These are phyloP conservation scores for Crocidura indochinensis DNA, from an alignment of 2,797 vertebrate genomes.

Conservation along the genomic window DNA sequence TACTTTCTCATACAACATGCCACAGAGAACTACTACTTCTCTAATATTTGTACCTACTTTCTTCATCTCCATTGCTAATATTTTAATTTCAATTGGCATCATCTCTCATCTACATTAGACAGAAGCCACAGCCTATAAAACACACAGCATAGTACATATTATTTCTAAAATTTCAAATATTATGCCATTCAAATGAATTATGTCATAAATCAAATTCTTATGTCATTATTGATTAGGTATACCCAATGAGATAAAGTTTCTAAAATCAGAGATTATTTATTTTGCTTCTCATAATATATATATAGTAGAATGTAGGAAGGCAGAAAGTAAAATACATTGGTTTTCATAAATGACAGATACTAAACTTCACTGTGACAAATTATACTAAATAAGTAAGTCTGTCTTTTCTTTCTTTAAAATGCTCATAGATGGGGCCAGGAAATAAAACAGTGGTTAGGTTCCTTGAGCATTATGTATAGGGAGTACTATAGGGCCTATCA, in stretches of 20 bases:
- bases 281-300: conserved; percentile 26
- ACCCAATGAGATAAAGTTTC: neutral
- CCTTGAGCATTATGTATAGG: too few relatives aligned
- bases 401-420: neutral
- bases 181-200: too few relatives aligned
- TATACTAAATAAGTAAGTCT: neutral
- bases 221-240: neutral
- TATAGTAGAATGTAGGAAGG: conserved; percentile 10
- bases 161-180: neutral
- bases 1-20: neutral
- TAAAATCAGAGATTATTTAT: neutral
- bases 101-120: neutral
- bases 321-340: neutral
- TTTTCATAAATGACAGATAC: neutral
- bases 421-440: neutral
- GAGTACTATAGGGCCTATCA: too few relatives aligned
- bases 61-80: neutral
- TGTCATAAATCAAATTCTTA: too few relatives aligned
- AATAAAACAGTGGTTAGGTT: too few relatives aligned
- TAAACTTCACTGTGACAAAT: neutral
- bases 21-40: neutral
- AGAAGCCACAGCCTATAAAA: neutral
- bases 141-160: neutral
- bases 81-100: neutral
- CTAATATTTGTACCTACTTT: neutral